Evolutionary conservation across 2,113 vertebrate species (phyloP).

Genomic region (Piaya cayana): DNA sequence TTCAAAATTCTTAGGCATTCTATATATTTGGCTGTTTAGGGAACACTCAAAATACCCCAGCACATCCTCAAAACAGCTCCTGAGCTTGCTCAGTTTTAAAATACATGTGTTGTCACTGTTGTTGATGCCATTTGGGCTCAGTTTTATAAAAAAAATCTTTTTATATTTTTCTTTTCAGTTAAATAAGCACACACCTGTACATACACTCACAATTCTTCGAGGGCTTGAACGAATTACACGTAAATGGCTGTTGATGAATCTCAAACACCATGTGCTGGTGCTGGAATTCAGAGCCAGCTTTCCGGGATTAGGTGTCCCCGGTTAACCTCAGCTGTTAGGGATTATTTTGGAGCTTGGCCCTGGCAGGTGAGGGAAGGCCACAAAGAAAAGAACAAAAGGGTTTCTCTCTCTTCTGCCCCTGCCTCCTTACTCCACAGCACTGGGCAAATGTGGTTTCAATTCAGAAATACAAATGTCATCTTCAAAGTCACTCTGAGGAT

Average conservation of each 20-base stretch:
- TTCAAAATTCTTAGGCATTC: not conserved
- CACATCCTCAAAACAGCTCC: not conserved
- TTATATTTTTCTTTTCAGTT: not conserved
- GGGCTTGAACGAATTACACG: not conserved
- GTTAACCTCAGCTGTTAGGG: conserved; percentile 59
- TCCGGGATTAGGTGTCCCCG: conserved; percentile 36
- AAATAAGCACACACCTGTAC: not conserved
- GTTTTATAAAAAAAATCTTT: not conserved
- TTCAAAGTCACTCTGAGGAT: not conserved
- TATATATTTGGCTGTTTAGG: rapidly evolving
- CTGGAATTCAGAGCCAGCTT: conserved; percentile 52
- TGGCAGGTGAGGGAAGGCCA: conserved; percentile 33
- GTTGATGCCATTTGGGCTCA: not conserved
- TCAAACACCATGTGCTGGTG: not conserved
- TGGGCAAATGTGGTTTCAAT: conserved; percentile 53
- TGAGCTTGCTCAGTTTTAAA: not conserved
- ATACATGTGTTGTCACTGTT: not conserved
- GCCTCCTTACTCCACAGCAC: not conserved
- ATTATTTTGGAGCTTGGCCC: conserved; percentile 50
- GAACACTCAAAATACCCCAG: not conserved
- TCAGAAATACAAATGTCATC: conserved; percentile 50
- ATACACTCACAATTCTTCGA: not conserved
- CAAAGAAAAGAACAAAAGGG: conserved; percentile 58
- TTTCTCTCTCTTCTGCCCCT: conserved; percentile 19
- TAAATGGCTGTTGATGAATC: not conserved